A percentile compares a stretch with the other conserved stretches of the same genome.
These are phyloP conservation scores for Lepus townsendii DNA, from an alignment of 2,797 vertebrate species.

Conservation along the genomic window DNA sequence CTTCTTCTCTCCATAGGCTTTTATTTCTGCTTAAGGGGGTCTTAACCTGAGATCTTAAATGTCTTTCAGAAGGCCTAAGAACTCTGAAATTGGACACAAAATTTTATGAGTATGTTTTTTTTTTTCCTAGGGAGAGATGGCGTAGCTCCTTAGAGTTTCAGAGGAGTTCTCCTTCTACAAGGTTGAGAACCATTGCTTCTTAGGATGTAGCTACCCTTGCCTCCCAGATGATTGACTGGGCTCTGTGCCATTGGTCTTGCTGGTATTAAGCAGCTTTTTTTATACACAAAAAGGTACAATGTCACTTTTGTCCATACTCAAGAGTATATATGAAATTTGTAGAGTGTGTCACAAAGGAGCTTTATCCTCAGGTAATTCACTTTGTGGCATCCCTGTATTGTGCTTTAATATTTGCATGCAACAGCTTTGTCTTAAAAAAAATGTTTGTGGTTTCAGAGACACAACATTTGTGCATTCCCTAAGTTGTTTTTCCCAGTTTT, in stretches of 20 bases:
- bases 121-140: background rate
- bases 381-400: background rate
- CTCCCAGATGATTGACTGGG: background rate
- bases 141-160: background rate
- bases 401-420: background rate
- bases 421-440: background rate
- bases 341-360: background rate
- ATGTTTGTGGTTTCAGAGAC: background rate
- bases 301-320: background rate
- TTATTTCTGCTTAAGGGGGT: background rate
- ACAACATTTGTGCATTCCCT: background rate
- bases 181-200: background rate
- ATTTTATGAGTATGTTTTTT: background rate
- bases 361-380: background rate
- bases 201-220: background rate
- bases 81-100: background rate
- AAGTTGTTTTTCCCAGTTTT: constrained; percentile 22
- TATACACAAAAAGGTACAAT: background rate
- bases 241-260: background rate
- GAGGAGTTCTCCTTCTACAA: background rate
- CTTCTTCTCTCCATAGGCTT: background rate
- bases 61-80: background rate
- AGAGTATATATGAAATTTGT: background rate
- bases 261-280: background rate
- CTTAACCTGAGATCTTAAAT: background rate